Evolutionary conservation across 2,888 invertebrate species (phyloP).

Genomic region (Acanthacorydalis orientalis): DNA sequence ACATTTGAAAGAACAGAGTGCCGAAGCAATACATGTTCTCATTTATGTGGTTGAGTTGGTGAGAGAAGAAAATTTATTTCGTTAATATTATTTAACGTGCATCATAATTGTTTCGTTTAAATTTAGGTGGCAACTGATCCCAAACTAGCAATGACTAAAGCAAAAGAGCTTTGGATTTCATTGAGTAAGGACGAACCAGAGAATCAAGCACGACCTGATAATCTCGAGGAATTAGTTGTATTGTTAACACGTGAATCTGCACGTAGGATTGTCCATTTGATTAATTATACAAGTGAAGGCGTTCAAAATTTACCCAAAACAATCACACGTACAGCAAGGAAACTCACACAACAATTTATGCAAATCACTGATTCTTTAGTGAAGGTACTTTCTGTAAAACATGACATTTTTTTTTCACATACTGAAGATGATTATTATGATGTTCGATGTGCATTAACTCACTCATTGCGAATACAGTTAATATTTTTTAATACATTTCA

Average conservation of each 20-base stretch:
- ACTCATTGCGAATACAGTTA: constrained; percentile 15
- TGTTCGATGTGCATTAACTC: constrained; percentile 18
- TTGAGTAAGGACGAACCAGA: constrained; percentile 67
- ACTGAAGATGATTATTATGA: constrained; percentile 17
- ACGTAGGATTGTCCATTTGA: constrained; percentile 57
- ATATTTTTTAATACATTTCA: constrained; percentile 14
- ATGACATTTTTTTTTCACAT: constrained; percentile 16
- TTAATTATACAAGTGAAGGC: constrained; percentile 48
- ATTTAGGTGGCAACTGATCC: constrained; percentile 36
- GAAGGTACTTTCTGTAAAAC: constrained; percentile 32
- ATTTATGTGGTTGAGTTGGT: constrained; percentile 66
- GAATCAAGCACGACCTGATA: constrained; percentile 66
- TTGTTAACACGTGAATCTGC: constrained; percentile 62
- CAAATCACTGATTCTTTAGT: constrained; percentile 42
- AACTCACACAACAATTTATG: constrained; percentile 34
- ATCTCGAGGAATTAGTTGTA: constrained; percentile 59
- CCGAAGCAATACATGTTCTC: constrained; percentile 56
- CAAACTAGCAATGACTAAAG: constrained; percentile 52
- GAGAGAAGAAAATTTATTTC: constrained; percentile 16
- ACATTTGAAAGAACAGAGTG: constrained; percentile 61
- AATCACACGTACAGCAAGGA: constrained; percentile 15
- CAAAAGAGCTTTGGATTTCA: constrained; percentile 50
- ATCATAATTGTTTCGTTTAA: neutral
- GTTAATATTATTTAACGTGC: neutral
- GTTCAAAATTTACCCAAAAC: constrained; percentile 37